A percentile compares a stretch with the other conserved stretches of the same genome.
phyloP scores from a whole-genome alignment of 2,888 invertebrate species.

The Argyresthia albistria region DNA sequence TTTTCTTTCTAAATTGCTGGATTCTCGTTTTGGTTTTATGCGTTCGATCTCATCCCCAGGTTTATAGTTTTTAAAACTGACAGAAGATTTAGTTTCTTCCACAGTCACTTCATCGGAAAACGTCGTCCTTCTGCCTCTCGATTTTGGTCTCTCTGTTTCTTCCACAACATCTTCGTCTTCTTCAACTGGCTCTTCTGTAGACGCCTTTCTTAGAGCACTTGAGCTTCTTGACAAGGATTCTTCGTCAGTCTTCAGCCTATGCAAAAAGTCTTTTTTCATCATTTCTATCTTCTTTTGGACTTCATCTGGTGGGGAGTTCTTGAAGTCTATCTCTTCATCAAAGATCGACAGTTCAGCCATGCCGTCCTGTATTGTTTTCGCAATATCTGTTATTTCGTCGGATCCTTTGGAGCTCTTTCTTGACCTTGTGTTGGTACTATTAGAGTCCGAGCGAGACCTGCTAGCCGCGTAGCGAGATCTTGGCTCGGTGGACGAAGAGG shows the following conservation, averaged over 20 bases:
- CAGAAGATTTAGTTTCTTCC: slow-evolving; percentile 27
- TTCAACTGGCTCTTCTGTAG: slow-evolving; percentile 50
- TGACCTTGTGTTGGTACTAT: slow-evolving; percentile 26
- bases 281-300: slow-evolving; percentile 47
- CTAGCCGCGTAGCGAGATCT: slow-evolving; percentile 41
- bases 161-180: slow-evolving; percentile 30
- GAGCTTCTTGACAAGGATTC: slow-evolving; percentile 34
- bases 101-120: slow-evolving; percentile 22
- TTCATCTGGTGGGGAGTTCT: slow-evolving; percentile 31
- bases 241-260: slow-evolving; percentile 49
- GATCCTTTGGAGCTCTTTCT: slow-evolving; percentile 43
- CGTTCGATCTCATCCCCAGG: slow-evolving; percentile 18
- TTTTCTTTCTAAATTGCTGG: slow-evolving; percentile 30
- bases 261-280: slow-evolving; percentile 49
- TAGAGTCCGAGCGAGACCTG: slow-evolving; percentile 30
- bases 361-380: slow-evolving; percentile 70
- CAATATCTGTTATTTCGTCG: slow-evolving; percentile 61
- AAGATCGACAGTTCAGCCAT: slow-evolving; percentile 60
- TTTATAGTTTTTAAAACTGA: slow-evolving; percentile 25
- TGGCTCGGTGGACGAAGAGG: slow-evolving; percentile 45
- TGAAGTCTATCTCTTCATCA: slow-evolving; percentile 36
- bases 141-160: slow-evolving; percentile 40
- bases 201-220: slow-evolving; percentile 38
- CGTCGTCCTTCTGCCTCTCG: slow-evolving; percentile 41
- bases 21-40: slow-evolving; percentile 26